Base-by-base conservation (phyloP, 2,888 invertebrate species). In the Leptopterna dolabrata region DNA sequence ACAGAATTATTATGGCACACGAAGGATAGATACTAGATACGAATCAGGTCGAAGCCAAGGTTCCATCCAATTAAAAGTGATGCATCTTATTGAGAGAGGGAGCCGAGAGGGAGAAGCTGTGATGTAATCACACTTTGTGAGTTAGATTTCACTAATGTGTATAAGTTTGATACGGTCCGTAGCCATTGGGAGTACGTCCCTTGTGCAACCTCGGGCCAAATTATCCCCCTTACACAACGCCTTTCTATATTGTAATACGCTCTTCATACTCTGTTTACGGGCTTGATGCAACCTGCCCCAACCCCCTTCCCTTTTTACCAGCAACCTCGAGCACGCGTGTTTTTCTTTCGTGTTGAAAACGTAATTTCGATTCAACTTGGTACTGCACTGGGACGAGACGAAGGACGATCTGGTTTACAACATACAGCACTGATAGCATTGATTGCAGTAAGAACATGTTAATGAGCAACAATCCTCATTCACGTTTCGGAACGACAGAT, bases 241-340 rank as follows among this genome's bases (percentile, higher is more conserved):
- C 86, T 88, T 87, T 87, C 87, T 88, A 87, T 89, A 88, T 88
- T 88, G 88, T 89, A 86, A 88, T 70, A 87, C 87, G 87, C 36
- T 78, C 89, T 89, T 89, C 89, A 89, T 88, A 89, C 89, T 89
- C 89, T 89, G 89, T 88, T 89, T 84, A 87, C 87, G 86, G 71
- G 71, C 83, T 63, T 83, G 83, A 83, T 83, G 83, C 83, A 83
- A 83, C 24, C 24, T n/a, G n/a, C n/a, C n/a, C n/a, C n/a, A n/a
- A n/a, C 76, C 76, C 41, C 76, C 78, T 84, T 84, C 76, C 16
- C 85, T 19, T 30, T 30, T 27, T 29, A 29, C 41, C 43, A 19
- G 19, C 55, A 16, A 70, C 51, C 47, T 24, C 24, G 6, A 14
- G 78, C 73, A 73, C 36, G 45, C 41, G 45, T 80, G 43, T 45